Conservation (phyloP, 2,888 invertebrate species). For the Nephrotoma appendiculata region DNA sequence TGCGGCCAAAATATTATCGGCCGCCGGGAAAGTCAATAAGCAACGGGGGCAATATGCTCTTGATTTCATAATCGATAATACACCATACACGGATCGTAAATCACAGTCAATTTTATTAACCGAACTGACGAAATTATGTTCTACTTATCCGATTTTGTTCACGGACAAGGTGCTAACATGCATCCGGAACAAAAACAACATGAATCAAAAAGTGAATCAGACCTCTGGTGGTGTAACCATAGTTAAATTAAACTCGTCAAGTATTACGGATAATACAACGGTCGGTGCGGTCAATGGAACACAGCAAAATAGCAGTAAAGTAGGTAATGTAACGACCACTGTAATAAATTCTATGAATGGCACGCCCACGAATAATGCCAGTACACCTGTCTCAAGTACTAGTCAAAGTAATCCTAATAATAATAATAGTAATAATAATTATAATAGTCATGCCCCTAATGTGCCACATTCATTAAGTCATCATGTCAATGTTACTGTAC, state of each 20-base stretch:
- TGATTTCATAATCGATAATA: conserved; percentile 63
- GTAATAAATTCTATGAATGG: conserved; percentile 12
- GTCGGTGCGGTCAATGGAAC: conserved; percentile 12
- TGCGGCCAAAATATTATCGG: conserved; percentile 54
- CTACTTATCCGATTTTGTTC: conserved; percentile 65
- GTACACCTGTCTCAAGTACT: neutral
- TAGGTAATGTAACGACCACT: conserved; percentile 2
- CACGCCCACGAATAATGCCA: neutral
- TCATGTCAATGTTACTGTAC: neutral
- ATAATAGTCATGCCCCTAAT: neutral
- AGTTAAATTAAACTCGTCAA: conserved; percentile 51
- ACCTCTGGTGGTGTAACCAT: conserved; percentile 66
- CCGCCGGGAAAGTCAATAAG: conserved; percentile 58
- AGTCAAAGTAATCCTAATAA: neutral
- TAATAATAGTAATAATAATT: neutral
- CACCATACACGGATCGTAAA: conserved; percentile 54
- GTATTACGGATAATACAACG: conserved; percentile 7
- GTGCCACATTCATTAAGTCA: neutral
- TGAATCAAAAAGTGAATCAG: conserved; percentile 40
- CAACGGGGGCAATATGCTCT: conserved; percentile 68
- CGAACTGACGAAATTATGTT: conserved; percentile 67
- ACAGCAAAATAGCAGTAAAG: neutral
- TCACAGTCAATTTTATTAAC: conserved; percentile 61
- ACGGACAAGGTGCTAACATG: conserved; percentile 65
- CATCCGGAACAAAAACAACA: conserved; percentile 47